Percentiles rank a stretch among this genome's conserved stretches.
Conservation (phyloP, 2,113 vertebrate genomes). For the Pedionomus torquatus region DNA sequence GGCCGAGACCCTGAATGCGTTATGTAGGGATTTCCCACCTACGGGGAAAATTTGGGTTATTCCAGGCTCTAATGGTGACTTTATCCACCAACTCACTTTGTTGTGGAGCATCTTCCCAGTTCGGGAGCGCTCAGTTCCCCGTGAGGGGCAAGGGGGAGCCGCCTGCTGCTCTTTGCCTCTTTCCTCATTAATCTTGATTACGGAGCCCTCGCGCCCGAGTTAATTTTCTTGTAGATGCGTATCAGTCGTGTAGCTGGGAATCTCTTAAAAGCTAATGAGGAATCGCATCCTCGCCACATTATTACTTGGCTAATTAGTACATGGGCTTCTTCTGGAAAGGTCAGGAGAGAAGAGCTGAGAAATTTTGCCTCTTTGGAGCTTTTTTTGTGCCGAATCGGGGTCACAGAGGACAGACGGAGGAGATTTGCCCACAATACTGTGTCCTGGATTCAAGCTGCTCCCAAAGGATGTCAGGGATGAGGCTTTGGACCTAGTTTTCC, state of each 20-base stretch:
- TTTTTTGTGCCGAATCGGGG: neutral
- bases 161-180: neutral
- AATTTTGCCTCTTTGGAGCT: neutral
- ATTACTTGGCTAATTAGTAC: constrained; percentile 67
- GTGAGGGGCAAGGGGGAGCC: neutral
- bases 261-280: constrained; percentile 64
- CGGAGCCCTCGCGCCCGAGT: constrained; percentile 19
- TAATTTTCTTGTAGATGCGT: constrained; percentile 61
- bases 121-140: neutral
- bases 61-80: neutral
- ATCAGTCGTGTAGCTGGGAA: constrained; percentile 62
- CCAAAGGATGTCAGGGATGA: neutral
- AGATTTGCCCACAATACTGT: neutral
- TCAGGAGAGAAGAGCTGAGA: neutral
- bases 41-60: neutral
- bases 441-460: neutral
- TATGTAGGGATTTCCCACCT: neutral
- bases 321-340: constrained; percentile 7
- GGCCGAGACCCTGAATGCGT: accelerated
- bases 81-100: neutral
- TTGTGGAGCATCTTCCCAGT: accelerated
- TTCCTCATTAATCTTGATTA: constrained; percentile 66
- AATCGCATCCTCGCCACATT: constrained; percentile 17
- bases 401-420: neutral
- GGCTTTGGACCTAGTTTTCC: neutral